These are phyloP conservation scores for Eilema caniola DNA, from an alignment of 2,888 invertebrate species.

Conservation along the genomic window DNA sequence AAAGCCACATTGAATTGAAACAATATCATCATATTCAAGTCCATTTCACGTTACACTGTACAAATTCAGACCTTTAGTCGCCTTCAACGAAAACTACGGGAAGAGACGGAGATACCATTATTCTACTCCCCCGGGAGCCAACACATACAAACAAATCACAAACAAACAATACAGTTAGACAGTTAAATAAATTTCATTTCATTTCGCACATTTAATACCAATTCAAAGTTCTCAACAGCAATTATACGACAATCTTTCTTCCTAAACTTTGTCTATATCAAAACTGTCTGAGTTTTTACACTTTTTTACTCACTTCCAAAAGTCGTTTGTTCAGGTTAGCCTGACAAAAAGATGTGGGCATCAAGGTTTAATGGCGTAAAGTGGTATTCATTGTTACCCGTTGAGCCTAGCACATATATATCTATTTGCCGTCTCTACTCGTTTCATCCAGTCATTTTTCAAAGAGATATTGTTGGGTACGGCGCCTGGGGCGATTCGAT, in stretches of 20 bases:
- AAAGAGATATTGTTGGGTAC: constrained; percentile 38
- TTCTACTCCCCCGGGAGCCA: no score
- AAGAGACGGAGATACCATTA: no score
- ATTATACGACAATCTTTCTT: constrained; percentile 34
- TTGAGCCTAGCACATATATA: constrained; percentile 44
- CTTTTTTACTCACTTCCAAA: constrained; percentile 31
- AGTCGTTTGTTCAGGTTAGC: constrained; percentile 55
- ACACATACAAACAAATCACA: no score
- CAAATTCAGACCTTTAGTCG: no score
- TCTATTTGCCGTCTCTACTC: constrained; percentile 43
- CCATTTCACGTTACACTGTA: no score
- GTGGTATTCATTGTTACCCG: constrained; percentile 51
- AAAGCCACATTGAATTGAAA: no score
- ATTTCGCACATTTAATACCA: constrained; percentile 12
- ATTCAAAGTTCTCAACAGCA: constrained; percentile 25
- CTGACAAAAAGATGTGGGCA: constrained; percentile 46
- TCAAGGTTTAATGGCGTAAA: constrained; percentile 50
- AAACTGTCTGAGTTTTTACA: constrained; percentile 48
- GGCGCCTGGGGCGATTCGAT: not conserved
- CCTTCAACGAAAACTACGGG: no score
- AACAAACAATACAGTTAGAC: no score
- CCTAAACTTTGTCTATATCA: constrained; percentile 38
- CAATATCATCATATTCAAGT: no score
- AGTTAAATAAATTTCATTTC: not conserved
- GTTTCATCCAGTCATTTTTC: constrained; percentile 49